A percentile compares a stretch with the other conserved stretches of the same genome.
Evolutionary conservation across 53 echinoderm and acorn worm species (phyloP).

Genomic region (Apostichopus leukothele): DNA sequence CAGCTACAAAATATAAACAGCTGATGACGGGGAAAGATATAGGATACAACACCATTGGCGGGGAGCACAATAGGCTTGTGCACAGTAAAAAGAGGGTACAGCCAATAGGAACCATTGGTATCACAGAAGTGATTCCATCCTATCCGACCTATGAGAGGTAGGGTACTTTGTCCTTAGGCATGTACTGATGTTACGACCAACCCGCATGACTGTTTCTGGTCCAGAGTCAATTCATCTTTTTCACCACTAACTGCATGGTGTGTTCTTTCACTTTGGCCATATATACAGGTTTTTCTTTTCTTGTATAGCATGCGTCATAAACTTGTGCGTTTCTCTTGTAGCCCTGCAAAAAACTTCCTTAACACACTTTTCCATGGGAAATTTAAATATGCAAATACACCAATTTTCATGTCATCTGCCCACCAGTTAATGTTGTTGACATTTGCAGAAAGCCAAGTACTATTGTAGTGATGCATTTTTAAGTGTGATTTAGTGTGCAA

Average conservation of each 20-base stretch:
- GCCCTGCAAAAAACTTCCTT: too few relatives aligned
- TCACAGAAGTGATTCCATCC: conserved; percentile 35
- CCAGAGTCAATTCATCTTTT: not conserved
- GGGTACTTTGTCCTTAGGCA: not conserved
- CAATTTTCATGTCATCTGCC: too few relatives aligned
- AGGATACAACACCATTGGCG: conserved; percentile 41
- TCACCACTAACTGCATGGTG: not conserved
- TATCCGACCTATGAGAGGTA: conserved; percentile 32
- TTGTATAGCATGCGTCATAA: too few relatives aligned
- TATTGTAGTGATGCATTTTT: too few relatives aligned
- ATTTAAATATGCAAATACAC: too few relatives aligned
- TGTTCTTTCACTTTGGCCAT: not conserved
- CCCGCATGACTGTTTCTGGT: not conserved
- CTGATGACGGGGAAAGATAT: conserved; percentile 19
- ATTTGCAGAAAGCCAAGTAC: too few relatives aligned
- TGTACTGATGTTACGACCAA: not conserved
- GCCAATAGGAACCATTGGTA: conserved; percentile 4
- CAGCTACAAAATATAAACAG: conserved; percentile 1
- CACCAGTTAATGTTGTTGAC: too few relatives aligned
- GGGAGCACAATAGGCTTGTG: conserved; percentile 21
- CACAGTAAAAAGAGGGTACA: conserved; percentile 27
- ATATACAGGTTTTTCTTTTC: too few relatives aligned
- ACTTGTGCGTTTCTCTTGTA: too few relatives aligned
- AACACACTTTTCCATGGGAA: too few relatives aligned
- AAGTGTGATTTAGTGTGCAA: too few relatives aligned